These are phyloP conservation scores for Dallia pectoralis DNA, from an alignment of 2,797 vertebrate species.

Conservation along the genomic window DNA sequence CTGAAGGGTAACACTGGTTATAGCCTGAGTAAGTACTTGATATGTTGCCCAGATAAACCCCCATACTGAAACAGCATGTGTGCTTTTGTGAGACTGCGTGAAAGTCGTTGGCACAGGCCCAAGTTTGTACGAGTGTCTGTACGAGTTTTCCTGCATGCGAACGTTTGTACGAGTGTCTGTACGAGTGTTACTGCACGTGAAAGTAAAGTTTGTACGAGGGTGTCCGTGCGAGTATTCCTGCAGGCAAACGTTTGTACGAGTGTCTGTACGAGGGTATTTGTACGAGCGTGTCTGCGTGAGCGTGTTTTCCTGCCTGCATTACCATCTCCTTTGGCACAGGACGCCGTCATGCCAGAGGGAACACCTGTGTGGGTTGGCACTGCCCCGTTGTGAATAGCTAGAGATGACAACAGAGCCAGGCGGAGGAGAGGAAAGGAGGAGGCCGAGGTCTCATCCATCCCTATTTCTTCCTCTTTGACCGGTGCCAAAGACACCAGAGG, in stretches of 20 bases:
- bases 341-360: slow-evolving; percentile 14
- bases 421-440: slow-evolving; percentile 14
- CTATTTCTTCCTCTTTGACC: neutral
- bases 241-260: neutral
- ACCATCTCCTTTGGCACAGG: neutral
- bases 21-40: no score
- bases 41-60: no score
- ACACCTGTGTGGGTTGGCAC: slow-evolving; percentile 18
- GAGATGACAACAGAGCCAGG: slow-evolving; percentile 23
- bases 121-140: slow-evolving; percentile 12
- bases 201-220: neutral
- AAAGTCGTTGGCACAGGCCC: no score
- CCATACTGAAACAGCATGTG: no score
- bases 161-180: no score
- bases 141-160: slow-evolving; percentile 5
- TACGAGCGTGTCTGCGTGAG: neutral
- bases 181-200: no score
- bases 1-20: no score
- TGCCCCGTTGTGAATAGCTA: neutral
- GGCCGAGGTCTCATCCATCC: neutral
- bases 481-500: neutral
- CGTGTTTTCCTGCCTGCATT: neutral
- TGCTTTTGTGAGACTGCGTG: no score
- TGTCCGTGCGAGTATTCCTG: neutral
- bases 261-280: slow-evolving; percentile 6